Percentiles rank a stretch among this genome's conserved stretches.
Conservation (phyloP, 2,888 invertebrate genomes). For the Leptogaster cylindrica region DNA sequence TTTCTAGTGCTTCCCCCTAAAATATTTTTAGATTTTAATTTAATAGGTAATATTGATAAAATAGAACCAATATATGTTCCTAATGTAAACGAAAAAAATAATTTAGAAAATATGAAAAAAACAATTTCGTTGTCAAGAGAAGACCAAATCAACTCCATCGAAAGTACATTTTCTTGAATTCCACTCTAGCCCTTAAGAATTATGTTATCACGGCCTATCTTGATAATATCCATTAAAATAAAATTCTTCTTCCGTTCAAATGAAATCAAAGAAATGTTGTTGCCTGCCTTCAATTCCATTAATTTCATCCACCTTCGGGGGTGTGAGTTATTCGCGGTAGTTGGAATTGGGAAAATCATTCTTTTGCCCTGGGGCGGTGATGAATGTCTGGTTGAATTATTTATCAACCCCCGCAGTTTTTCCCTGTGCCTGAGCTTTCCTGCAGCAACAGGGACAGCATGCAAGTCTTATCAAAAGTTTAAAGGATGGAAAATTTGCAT, state of each 20-base stretch:
- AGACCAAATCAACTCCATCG: no score
- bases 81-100: no score
- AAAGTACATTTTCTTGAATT: no score
- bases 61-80: no score
- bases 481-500: slow-evolving; percentile 25
- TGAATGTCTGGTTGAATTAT: slow-evolving; percentile 32
- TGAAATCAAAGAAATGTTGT: slow-evolving; percentile 8
- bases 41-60: no score
- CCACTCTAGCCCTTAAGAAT: no score
- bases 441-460: background rate
- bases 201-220: no score
- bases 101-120: no score
- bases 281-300: slow-evolving; percentile 23
- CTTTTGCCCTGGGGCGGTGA: slow-evolving; percentile 8
- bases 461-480: background rate
- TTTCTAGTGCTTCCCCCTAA: no score
- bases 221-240: no score
- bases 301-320: slow-evolving; percentile 18
- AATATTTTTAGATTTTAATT: no score
- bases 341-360: background rate
- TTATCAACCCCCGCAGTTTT: slow-evolving; percentile 18
- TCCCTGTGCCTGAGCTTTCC: background rate
- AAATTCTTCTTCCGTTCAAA: slow-evolving; percentile 8
- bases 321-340: background rate
- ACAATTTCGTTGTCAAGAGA: no score